These are phyloP conservation scores for Saxidomus purpurata DNA, from an alignment of 1,140 invertebrate genomes.

Conservation along the genomic window DNA sequence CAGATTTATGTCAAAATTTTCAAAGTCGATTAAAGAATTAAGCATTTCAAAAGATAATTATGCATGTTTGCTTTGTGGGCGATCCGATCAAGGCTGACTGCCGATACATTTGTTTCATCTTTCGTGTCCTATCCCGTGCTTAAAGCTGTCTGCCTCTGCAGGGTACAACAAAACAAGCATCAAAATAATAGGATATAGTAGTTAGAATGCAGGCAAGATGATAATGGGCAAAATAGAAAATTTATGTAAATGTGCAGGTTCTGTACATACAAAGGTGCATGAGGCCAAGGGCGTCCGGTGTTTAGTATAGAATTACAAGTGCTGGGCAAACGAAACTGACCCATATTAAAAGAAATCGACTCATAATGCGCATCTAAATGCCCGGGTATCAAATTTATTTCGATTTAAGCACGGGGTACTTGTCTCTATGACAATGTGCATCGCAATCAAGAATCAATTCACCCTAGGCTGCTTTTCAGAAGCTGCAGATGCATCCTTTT, in stretches of 20 bases:
- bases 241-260: constrained; percentile 61
- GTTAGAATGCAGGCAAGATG: not conserved
- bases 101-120: not conserved
- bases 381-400: constrained; percentile 59
- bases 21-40: constrained; percentile 15
- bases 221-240: constrained; percentile 44
- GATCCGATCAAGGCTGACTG: not conserved
- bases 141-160: not conserved
- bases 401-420: constrained; percentile 58
- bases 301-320: constrained; percentile 55
- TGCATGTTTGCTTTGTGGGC: constrained; percentile 8
- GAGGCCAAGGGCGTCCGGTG: constrained; percentile 61
- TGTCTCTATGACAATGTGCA: constrained; percentile 43
- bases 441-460: constrained; percentile 48
- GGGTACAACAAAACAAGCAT: constrained; percentile 17
- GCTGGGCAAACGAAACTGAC: not conserved
- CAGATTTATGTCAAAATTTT: constrained; percentile 45
- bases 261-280: constrained; percentile 44
- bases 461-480: constrained; percentile 24
- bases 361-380: constrained; percentile 41
- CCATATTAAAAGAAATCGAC: constrained; percentile 17
- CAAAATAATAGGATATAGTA: constrained; percentile 36
- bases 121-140: not conserved
- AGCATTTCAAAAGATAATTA: constrained; percentile 34
- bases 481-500: constrained; percentile 44